These are phyloP conservation scores for Hybognathus amarus DNA, from an alignment of 2,797 vertebrate genomes.

Conservation along the genomic window DNA sequence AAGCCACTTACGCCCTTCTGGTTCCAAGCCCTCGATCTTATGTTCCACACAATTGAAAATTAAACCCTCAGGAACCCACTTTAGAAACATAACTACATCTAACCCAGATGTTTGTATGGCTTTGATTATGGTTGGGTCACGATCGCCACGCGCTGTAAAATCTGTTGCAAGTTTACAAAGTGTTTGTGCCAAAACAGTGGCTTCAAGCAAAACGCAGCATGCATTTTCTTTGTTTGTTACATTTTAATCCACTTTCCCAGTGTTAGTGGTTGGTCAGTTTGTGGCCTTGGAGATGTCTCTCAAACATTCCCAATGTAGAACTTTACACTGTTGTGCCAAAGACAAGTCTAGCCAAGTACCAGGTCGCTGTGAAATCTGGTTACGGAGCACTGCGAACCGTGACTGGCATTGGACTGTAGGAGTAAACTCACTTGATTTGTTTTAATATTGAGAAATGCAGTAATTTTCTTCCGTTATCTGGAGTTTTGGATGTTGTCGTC, in stretches of 20 bases:
- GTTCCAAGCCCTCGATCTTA: no score
- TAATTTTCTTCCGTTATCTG: background rate
- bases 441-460: background rate
- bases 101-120: conserved; percentile 1
- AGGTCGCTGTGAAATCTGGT: conserved; percentile 51
- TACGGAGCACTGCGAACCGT: conserved; percentile 59
- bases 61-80: background rate
- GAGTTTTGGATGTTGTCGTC: background rate
- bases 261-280: conserved; percentile 4
- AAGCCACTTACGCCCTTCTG: no score
- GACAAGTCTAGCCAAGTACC: conserved; percentile 56
- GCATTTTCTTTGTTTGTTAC: background rate
- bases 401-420: background rate
- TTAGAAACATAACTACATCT: background rate
- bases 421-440: background rate
- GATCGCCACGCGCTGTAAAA: background rate
- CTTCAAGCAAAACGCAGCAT: background rate
- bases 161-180: background rate
- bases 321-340: conserved; percentile 65
- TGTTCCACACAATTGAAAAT: conserved; percentile 5
- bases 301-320: conserved; percentile 51
- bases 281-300: conserved; percentile 11
- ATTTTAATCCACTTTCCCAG: background rate
- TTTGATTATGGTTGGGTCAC: conserved; percentile 16
- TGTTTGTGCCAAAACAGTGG: background rate